A percentile compares a stretch with the other conserved stretches of the same genome.
phyloP scores from a whole-genome alignment of 2,888 invertebrate genomes.

The Lysandra bellargus region DNA sequence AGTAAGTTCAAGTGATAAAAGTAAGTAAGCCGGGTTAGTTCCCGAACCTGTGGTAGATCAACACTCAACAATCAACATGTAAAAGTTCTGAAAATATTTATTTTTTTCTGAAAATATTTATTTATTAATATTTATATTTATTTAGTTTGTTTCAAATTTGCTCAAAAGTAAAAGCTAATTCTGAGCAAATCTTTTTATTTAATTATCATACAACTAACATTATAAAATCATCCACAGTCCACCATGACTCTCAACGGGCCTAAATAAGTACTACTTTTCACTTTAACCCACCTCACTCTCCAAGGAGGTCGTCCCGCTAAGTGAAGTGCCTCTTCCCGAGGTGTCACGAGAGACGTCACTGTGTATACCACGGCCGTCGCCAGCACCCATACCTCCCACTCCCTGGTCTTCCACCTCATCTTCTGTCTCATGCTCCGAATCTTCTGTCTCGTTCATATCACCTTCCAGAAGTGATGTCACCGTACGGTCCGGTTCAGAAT shows the following conservation, averaged over 20 bases:
- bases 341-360: constrained; percentile 70
- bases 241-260: background rate
- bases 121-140: too few species aligned
- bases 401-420: constrained; percentile 60
- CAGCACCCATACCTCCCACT: constrained; percentile 62
- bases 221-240: too few species aligned
- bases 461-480: constrained; percentile 42
- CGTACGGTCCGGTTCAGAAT: constrained; percentile 38
- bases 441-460: constrained; percentile 36
- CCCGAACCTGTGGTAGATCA: too few species aligned
- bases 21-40: too few species aligned
- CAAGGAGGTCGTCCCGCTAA: constrained; percentile 59
- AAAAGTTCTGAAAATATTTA: too few species aligned
- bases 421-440: constrained; percentile 55
- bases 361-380: constrained; percentile 72
- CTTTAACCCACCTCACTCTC: constrained; percentile 58
- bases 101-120: too few species aligned
- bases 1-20: too few species aligned
- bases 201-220: too few species aligned
- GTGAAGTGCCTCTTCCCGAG: constrained; percentile 66
- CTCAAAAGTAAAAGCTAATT: too few species aligned
- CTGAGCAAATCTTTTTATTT: too few species aligned
- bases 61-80: too few species aligned
- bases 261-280: background rate
- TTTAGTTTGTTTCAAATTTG: too few species aligned